phyloP scores from a whole-genome alignment of 2,888 invertebrate species.

The Cerastis rubricosa region DNA sequence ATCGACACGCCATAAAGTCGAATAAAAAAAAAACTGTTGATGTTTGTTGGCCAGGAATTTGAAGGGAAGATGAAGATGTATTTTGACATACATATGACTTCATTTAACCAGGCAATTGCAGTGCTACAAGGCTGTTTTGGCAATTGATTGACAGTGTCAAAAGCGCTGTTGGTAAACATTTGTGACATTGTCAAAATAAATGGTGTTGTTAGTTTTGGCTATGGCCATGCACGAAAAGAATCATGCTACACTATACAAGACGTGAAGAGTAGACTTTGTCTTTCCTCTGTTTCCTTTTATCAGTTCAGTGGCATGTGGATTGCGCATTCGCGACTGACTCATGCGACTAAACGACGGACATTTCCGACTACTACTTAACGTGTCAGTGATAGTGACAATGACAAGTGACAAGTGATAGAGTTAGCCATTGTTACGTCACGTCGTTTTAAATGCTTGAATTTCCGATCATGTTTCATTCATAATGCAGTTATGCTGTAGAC shows the following conservation, averaged over 20 bases:
- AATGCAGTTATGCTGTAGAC: neutral
- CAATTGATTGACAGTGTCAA: no score
- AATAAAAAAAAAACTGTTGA: neutral
- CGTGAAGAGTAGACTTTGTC: neutral
- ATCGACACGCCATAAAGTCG: neutral
- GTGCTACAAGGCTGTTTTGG: neutral
- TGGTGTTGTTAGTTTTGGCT: neutral
- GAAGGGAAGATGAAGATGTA: neutral
- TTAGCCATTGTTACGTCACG: constrained; percentile 12
- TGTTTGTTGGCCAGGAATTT: neutral
- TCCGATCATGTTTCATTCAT: constrained; percentile 10
- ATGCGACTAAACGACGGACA: constrained; percentile 15
- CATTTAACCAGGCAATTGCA: neutral
- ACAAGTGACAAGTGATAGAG: constrained; percentile 7
- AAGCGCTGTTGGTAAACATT: neutral
- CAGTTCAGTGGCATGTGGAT: constrained; percentile 1
- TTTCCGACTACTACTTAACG: constrained; percentile 15
- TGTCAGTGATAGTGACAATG: constrained; percentile 18
- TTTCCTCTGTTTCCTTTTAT: neutral
- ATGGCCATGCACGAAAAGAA: neutral
- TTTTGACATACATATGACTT: neutral
- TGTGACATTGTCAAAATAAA: neutral
- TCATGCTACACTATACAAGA: neutral
- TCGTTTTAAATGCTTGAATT: neutral
- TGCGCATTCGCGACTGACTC: neutral